Percentiles rank a stretch among this genome's conserved stretches.
Evolutionary conservation across 2,888 invertebrate species (phyloP).

Genomic region (Labia minor): DNA sequence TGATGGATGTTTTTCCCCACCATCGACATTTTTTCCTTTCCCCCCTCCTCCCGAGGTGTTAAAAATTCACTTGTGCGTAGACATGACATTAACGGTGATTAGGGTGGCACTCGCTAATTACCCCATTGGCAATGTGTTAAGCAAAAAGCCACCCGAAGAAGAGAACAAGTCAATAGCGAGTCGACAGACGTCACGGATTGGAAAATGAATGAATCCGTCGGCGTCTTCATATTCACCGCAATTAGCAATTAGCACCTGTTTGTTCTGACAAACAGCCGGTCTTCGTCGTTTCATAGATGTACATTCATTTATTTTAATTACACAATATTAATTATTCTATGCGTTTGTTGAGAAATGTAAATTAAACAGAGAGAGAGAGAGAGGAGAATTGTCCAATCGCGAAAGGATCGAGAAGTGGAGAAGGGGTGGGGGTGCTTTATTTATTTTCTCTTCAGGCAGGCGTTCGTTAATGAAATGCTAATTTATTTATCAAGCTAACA

Average conservation of each 20-base stretch:
- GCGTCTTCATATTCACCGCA: neutral
- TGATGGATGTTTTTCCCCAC: too few relatives aligned
- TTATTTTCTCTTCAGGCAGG: conserved; percentile 4
- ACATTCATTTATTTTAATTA: conserved; percentile 13
- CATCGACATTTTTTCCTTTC: too few relatives aligned
- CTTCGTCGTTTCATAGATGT: neutral
- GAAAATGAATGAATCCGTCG: neutral
- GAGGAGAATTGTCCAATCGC: neutral
- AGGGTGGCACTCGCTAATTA: too few relatives aligned
- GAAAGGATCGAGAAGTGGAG: neutral
- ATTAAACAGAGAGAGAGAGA: conserved; percentile 13
- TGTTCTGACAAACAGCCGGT: neutral
- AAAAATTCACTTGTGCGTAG: too few relatives aligned
- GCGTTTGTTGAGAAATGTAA: neutral
- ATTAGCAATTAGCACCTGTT: conserved; percentile 13
- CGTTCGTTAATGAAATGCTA: conserved; percentile 9
- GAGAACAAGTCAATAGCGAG: neutral
- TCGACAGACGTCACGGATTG: neutral
- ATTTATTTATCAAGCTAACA: conserved; percentile 13
- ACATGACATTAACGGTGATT: too few relatives aligned
- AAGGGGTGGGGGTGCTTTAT: neutral
- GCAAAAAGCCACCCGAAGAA: neutral
- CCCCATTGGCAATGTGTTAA: too few relatives aligned
- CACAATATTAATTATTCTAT: neutral
- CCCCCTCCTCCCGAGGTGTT: too few relatives aligned